Conservation (phyloP, 2,888 invertebrate species). For the Leptinotarsa rubiginosa region DNA sequence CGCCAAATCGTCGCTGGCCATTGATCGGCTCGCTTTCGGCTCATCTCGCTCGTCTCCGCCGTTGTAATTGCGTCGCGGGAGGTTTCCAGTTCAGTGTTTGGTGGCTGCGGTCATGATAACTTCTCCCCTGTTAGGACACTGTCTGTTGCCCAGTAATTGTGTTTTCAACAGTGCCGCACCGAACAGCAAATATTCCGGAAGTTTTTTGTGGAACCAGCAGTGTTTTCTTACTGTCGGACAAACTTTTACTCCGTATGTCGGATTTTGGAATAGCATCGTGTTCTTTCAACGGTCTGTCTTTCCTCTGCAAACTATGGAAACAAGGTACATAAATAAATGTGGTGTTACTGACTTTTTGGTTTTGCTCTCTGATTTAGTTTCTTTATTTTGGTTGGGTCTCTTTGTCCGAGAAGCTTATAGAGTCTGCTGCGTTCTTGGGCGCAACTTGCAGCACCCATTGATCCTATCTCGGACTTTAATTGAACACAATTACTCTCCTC, state of each 20-base stretch:
- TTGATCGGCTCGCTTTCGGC: slow-evolving; percentile 23
- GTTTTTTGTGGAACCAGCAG: slow-evolving; percentile 62
- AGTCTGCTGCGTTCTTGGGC: neutral
- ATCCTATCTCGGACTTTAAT: neutral
- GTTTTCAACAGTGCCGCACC: slow-evolving; percentile 38
- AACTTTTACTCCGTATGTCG: slow-evolving; percentile 63
- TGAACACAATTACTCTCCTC: neutral
- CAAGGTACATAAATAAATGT: slow-evolving; percentile 55
- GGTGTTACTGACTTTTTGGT: slow-evolving; percentile 6
- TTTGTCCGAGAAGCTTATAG: neutral
- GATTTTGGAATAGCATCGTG: slow-evolving; percentile 64
- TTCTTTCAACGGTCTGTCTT: slow-evolving; percentile 58
- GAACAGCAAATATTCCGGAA: slow-evolving; percentile 54
- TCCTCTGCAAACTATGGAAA: slow-evolving; percentile 61
- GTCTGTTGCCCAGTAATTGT: slow-evolving; percentile 66
- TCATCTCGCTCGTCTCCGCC: slow-evolving; percentile 1
- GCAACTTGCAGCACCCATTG: neutral
- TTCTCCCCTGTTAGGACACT: slow-evolving; percentile 67
- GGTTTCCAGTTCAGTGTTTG: slow-evolving; percentile 65
- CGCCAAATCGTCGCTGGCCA: slow-evolving; percentile 2
- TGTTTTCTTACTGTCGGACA: slow-evolving; percentile 62
- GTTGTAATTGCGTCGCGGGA: slow-evolving; percentile 23
- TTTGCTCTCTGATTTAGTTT: neutral
- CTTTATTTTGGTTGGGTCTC: neutral
- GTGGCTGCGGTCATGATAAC: slow-evolving; percentile 68